Evolutionary conservation across 1,140 invertebrate genomes (phyloP), one percentile per base, ranked within the genome.

Genomic region (Solenopsis fugax): DNA sequence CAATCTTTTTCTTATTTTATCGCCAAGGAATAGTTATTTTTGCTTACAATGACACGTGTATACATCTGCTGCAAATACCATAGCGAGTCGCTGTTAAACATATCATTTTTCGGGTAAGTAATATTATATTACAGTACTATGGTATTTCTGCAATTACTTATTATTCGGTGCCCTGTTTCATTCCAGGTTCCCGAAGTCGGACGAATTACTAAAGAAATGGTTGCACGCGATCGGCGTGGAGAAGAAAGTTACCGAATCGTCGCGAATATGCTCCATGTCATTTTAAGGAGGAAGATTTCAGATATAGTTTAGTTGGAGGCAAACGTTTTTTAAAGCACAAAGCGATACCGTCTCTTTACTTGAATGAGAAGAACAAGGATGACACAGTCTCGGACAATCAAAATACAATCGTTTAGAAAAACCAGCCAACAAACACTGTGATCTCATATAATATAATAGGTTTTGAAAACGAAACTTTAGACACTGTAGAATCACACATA

Each of bases 21-120:
- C 2, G 13, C 1, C 10, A 67, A 24, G 21, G 16, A 41, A 48
- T 48, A 48, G 9, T 37, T n/a, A n/a, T 29, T 50, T 50, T 29
- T 2, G 4, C 4, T 0, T 48, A 64, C 37, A 48, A 69, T 81
- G 50, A 56, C 16, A 45, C 62, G 34, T 71, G 7, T n/a, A 2
- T 81, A 50, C 50, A 56, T 81, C 4, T 81, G 64, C 21, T 81
- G 78, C 50, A 71, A 71, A 13, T 9, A 56, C 0, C 50, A 13
- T 16, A 24, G 10, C n/a, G n/a, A 6, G 10, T 18, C 2, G 7
- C n/a, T 18, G 21, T 62, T 21, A 29, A 45, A 64, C 13, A 2
- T 80, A 34, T 65, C 76, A 1, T 29, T 67, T 3, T 81, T 54
- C 5, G 21, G n/a, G 78, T 71, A 21, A 71, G 37, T 81, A 69